Base-by-base conservation (phyloP, 2,113 vertebrate species). In the Hyaena hyaena region DNA sequence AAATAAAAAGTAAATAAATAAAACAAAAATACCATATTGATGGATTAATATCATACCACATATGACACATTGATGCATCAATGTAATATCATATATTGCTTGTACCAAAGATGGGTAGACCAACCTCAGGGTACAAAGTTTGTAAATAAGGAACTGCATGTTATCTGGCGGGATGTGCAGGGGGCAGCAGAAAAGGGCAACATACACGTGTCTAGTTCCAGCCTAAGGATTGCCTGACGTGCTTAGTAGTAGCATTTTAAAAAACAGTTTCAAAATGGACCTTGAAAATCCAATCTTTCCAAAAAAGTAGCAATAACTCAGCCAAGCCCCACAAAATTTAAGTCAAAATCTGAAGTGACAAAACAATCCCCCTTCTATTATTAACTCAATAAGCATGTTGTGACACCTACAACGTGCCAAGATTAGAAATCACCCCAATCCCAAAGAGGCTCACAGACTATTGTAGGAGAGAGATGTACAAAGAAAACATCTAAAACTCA, bases 271-370 rank as follows among this genome's bases (percentile, higher is more conserved):
- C 69, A 83, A 26, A 39, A 43, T 3, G 12, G 35, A 55, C 7
- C 45, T 91, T 88, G 17, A 19, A 88, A 84, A 24, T 73, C 63
- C 31, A 71, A 88, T 83, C 9, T 53, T 3, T 63, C n/a, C 48
- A 91, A 53, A 74, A 74, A 86, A 76, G 23, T 8, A 86, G 58
- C 15, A 81, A n/a, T 55, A 77, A 90, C 28, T 96, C 68, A 93
- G 73, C 33, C 16, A 93, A 81, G 35, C 33, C 76, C 39, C 33
- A 58, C 7, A 86, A 90, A 86, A 90, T 35, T 16, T 39, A 66
- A 66, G 43, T 66, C 74, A 92, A 88, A 88, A 68, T 95, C 50
- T 68, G 43, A 80, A 95, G 55, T 74, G 14, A 80, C 80, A 91
- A 92, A 89, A 65, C 4, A 66, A 58, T 93, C 48, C 19, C 39